Percentiles rank a stretch among this genome's conserved stretches.
Conservation (phyloP, 2,888 invertebrate genomes). For the Ornithoptera priamus region DNA sequence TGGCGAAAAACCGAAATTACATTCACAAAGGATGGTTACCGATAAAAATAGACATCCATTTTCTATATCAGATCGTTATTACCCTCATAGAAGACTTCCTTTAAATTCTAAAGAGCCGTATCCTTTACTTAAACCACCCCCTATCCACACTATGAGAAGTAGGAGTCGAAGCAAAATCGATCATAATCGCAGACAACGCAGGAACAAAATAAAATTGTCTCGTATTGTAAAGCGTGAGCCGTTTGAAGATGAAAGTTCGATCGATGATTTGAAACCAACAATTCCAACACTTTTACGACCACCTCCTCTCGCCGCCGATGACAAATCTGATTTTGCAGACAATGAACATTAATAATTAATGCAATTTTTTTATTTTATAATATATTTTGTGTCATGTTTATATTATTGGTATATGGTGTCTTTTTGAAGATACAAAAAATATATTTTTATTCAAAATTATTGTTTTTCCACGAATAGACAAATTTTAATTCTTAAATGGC, state of each 20-base stretch:
- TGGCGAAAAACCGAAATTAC: slow-evolving; percentile 54
- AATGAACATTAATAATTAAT: slow-evolving; percentile 7
- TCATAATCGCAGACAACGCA: slow-evolving; percentile 54
- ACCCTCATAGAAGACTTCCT: slow-evolving; percentile 58
- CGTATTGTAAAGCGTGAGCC: slow-evolving; percentile 62
- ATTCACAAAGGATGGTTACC: slow-evolving; percentile 43
- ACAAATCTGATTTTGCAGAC: slow-evolving; percentile 45
- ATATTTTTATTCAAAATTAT: neutral
- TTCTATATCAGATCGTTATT: slow-evolving; percentile 45
- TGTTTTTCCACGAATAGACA: neutral
- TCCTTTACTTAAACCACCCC: slow-evolving; percentile 70
- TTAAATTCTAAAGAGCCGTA: slow-evolving; percentile 65
- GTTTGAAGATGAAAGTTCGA: slow-evolving; percentile 55
- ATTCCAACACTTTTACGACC: slow-evolving; percentile 56
- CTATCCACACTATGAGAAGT: slow-evolving; percentile 50
- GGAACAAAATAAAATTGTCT: slow-evolving; percentile 55
- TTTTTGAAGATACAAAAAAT: neutral
- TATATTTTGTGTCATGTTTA: neutral
- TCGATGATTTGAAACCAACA: slow-evolving; percentile 45
- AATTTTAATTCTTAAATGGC: slow-evolving; percentile 32
- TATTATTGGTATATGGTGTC: neutral
- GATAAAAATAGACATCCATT: slow-evolving; percentile 61
- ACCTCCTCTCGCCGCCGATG: slow-evolving; percentile 54
- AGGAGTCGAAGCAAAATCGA: slow-evolving; percentile 49
- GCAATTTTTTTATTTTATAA: too few relatives aligned